Evolutionary conservation across 2,113 vertebrate species (phyloP), one percentile per base, ranked within the genome.

Genomic region (Dermatemys mawii): DNA sequence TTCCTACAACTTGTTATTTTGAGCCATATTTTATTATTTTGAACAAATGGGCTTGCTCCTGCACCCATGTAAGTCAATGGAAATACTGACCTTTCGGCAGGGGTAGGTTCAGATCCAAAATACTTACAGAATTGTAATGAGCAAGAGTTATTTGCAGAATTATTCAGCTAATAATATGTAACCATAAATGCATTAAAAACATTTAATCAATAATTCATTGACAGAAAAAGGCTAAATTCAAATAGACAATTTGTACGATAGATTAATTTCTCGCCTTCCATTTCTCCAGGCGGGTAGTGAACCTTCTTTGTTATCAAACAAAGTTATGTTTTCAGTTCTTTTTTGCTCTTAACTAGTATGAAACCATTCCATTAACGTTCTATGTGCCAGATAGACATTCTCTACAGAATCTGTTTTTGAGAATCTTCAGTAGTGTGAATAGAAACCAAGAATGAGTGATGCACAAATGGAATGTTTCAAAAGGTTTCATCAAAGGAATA

Each of bases 401-500:
- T 84, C 0, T 1, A 19, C 70, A 83, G 4, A 48, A 0, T 49
- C 6, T 4, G 27, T 11, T 87, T 80, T 88, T 80, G 53, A 82
- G 26, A 27, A 44, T 22, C 3, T 91, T 88, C 54, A 53, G 32
- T 27, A 84, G 13, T 17, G 89, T 79, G 86, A 90, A 94, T 90
- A 88, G 26, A 41, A 73, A 73, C n/a, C 27, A 55, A 73, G 67
- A 96, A 91, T 88, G 83, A 88, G 86, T 90, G 38, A 78, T 80
- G 29, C 29, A 91, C 29, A 29, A 91, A 41, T 2, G 4, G 24
- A 92, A 83, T 5, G 67, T 82, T 90, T 90, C 32, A 51, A 84
- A 91, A 95, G 17, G 7, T 83, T 96, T 92, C 70, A 4, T 82
- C 22, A 79, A 79, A 93, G 22, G 89, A 88, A 88, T 78, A 2